Evolutionary conservation across 2,113 vertebrate genomes (phyloP).

Genomic region (Heteronetta atricapilla): DNA sequence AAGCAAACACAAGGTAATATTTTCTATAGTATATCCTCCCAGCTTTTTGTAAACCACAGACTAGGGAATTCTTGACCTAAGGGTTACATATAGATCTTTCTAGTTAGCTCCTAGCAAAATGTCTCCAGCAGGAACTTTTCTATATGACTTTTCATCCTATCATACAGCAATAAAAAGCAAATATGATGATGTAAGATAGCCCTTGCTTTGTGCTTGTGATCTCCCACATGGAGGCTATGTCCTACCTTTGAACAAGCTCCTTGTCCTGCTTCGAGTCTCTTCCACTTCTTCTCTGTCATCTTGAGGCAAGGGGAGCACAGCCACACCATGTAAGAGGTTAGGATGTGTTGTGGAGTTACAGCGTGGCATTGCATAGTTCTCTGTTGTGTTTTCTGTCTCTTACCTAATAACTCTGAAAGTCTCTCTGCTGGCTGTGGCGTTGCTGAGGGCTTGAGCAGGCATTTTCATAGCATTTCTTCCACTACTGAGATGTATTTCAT

Average conservation of each 20-base stretch:
- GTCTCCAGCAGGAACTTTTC: background rate
- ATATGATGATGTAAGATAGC: background rate
- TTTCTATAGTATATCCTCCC: background rate
- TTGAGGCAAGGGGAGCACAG: background rate
- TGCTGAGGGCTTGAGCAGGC: background rate
- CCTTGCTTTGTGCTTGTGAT: accelerated
- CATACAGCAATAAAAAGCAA: background rate
- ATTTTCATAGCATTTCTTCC: background rate
- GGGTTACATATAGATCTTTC: background rate
- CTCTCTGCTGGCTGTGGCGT: background rate
- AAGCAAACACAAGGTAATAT: background rate
- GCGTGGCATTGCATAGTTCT: accelerated
- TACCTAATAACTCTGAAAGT: background rate
- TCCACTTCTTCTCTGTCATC: background rate
- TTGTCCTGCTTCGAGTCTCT: background rate
- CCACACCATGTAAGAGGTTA: background rate
- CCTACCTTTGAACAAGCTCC: background rate
- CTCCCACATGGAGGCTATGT: background rate
- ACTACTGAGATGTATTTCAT: background rate
- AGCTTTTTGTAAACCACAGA: background rate
- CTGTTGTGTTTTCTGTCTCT: background rate
- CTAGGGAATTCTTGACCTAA: background rate
- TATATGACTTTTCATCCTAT: background rate
- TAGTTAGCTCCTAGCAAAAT: background rate
- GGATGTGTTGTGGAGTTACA: accelerated